phyloP scores from a whole-genome alignment of 2,113 vertebrate genomes.

The Numida meleagris region DNA sequence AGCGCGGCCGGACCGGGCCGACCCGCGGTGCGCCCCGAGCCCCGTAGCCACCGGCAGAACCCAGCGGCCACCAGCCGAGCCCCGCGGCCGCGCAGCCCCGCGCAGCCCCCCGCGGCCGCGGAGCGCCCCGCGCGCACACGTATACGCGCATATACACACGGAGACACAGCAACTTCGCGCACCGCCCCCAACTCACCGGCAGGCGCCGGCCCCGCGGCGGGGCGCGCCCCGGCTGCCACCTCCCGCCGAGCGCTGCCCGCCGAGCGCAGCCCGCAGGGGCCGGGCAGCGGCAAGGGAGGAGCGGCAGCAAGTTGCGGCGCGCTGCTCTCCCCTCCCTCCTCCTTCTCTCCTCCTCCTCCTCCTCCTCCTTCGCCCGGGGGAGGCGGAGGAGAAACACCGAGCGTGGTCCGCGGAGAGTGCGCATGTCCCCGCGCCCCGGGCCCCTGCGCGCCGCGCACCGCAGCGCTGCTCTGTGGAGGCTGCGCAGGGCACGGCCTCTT shows the following conservation, averaged over 20 bases:
- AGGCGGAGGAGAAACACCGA: not conserved
- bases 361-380: not conserved
- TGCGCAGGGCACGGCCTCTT: not conserved
- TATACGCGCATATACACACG: too few species aligned
- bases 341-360: not conserved
- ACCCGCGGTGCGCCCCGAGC: not conserved
- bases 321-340: not conserved
- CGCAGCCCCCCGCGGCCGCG: too few species aligned
- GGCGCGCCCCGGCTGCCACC: not conserved
- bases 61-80: too few species aligned
- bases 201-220: not conserved
- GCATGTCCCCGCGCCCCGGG: not conserved
- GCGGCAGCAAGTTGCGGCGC: constrained; percentile 9
- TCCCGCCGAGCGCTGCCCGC: not conserved
- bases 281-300: not conserved
- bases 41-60: not conserved
- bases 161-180: too few species aligned
- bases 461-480: not conserved
- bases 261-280: constrained; percentile 12
- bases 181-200: constrained; percentile 6
- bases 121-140: too few species aligned
- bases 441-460: not conserved
- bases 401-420: constrained; percentile 19
- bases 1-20: too few species aligned
- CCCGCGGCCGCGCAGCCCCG: too few species aligned